These are phyloP conservation scores for Sussaba pulchella DNA, from an alignment of 2,888 invertebrate genomes.

Conservation along the genomic window DNA sequence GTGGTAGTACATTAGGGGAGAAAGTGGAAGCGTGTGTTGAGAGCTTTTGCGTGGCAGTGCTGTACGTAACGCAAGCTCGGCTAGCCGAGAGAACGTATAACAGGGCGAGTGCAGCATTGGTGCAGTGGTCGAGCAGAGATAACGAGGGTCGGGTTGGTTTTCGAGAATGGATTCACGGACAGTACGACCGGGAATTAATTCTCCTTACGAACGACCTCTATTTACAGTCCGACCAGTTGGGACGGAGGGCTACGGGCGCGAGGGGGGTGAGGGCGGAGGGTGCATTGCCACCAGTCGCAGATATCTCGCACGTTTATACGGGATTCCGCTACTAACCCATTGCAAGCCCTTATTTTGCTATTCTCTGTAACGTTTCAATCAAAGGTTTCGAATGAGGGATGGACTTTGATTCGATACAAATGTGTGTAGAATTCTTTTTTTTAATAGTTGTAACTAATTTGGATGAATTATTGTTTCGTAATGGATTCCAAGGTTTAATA, in stretches of 20 bases:
- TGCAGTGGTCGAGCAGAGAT: constrained; percentile 66
- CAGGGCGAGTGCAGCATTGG: constrained; percentile 36
- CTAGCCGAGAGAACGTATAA: constrained; percentile 52
- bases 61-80: constrained; percentile 44
- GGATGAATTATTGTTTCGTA: too few relatives aligned
- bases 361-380: background rate
- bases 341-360: background rate
- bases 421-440: too few relatives aligned
- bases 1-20: constrained; percentile 33
- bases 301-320: constrained; percentile 20
- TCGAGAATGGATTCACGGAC: constrained; percentile 64
- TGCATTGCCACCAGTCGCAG: constrained; percentile 16
- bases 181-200: constrained; percentile 62
- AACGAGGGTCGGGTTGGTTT: constrained; percentile 67
- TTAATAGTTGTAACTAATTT: too few relatives aligned
- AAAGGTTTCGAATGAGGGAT: background rate
- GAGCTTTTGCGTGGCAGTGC: constrained; percentile 34
- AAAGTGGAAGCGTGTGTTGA: background rate
- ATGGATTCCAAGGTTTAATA: too few relatives aligned
- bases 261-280: too few relatives aligned
- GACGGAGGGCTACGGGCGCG: too few relatives aligned
- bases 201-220: constrained; percentile 63
- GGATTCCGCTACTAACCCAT: background rate
- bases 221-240: constrained; percentile 63
- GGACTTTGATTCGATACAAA: too few relatives aligned